Evolutionary conservation across 2,888 invertebrate species (phyloP), one percentile per base, ranked within the genome.

Genomic region (Monopis laevigella): DNA sequence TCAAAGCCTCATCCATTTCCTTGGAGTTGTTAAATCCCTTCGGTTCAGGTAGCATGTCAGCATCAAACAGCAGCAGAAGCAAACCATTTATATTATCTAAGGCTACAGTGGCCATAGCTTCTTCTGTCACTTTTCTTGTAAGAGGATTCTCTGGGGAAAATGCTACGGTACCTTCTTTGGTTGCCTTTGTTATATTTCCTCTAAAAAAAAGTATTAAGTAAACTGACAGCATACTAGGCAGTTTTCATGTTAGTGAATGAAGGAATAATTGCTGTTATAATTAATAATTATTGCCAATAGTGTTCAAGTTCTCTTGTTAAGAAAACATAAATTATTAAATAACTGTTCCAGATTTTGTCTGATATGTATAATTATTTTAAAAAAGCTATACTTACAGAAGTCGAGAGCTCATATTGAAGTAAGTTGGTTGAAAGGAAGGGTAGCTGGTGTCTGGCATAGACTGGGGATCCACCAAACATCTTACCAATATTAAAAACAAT

Each of bases 401-500:
- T 55, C 56, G 57, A 43, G 66, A 62, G 54, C 58, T 70, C 19
- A 73, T 62, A 46, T 78, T 75, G 51, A 77, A 71, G 47, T 68
- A 75, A 29, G 78, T 78, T 46, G 80, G 78, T 29, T 52, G 52
- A 53, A 78, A 80, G 36, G 67, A 56, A 51, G 57, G 53, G 51
- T 80, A 80, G 8, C 55, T 49, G 24, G 55, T 46, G 28, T 60
- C 67, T 40, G 75, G 70, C 51, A 68, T 73, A 39, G 69, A 59
- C 49, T 86, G 83, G 5, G 88, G 87, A 48, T 84, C 82, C 4
- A 90, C 88, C 40, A 88, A 67, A 47, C 85, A 84, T 56, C 93
- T 82, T 53, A 92, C 85, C 17, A 90, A 54, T 43, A 93, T 88
- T 51, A 93, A 67, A 48, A 93, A 80, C 40, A 87, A 58, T 7